phyloP scores from a whole-genome alignment of 2,797 vertebrate genomes.

The Poecilia gillii region DNA sequence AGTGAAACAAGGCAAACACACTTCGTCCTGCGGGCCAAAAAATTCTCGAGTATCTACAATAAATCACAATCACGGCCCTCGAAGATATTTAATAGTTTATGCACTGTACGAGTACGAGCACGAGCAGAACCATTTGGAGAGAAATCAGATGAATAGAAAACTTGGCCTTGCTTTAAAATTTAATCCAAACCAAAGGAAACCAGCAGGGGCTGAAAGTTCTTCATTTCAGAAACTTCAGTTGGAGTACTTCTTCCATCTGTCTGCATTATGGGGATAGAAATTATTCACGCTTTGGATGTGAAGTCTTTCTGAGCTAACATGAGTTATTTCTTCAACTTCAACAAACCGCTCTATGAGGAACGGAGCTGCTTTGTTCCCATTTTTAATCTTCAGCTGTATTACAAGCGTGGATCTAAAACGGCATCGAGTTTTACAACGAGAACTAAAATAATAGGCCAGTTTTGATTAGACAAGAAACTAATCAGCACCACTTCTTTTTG shows the following conservation, averaged over 20 bases:
- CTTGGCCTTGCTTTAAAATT: background rate
- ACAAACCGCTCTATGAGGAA: background rate
- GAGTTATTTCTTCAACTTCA: background rate
- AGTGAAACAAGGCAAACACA: background rate
- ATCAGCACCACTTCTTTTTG: background rate
- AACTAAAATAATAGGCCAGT: background rate
- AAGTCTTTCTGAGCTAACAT: background rate
- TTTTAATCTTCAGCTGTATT: background rate
- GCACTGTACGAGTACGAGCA: background rate
- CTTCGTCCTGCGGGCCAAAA: background rate
- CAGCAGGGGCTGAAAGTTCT: background rate
- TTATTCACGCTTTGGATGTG: background rate
- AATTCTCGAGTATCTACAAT: background rate
- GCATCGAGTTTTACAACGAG: background rate
- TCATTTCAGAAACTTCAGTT: background rate
- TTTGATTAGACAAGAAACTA: background rate
- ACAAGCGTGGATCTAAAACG: background rate
- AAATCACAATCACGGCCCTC: background rate
- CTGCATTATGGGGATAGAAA: background rate
- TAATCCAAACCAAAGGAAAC: background rate
- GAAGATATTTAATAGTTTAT: background rate
- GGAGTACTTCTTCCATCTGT: background rate
- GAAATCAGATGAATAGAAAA: background rate
- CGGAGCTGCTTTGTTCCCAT: background rate
- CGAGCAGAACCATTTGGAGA: background rate